Conservation (phyloP, 2,797 vertebrate species). For the Caiman crocodilus region DNA sequence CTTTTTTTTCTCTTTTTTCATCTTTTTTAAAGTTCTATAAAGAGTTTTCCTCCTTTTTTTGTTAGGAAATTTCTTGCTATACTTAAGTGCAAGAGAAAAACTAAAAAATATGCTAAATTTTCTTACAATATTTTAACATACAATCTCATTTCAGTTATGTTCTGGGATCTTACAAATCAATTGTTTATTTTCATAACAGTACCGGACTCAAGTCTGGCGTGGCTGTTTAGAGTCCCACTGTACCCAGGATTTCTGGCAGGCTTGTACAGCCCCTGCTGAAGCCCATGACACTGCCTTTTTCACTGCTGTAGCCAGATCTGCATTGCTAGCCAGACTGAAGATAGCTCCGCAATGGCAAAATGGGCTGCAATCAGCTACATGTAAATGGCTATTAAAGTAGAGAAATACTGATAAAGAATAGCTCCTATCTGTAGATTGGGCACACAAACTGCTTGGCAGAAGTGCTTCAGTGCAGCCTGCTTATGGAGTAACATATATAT, state of each 20-base stretch:
- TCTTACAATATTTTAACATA: too few relatives aligned
- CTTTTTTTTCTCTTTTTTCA: too few relatives aligned
- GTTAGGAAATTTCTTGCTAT: too few relatives aligned
- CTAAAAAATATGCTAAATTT: too few relatives aligned
- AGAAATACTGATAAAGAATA: not conserved
- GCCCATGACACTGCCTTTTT: not conserved
- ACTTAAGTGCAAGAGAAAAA: too few relatives aligned
- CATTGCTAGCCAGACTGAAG: not conserved
- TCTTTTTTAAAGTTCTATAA: too few relatives aligned
- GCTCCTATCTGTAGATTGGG: not conserved
- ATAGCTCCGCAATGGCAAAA: not conserved
- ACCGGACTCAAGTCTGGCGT: not conserved
- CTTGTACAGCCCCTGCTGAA: not conserved
- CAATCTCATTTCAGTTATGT: too few relatives aligned
- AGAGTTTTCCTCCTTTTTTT: too few relatives aligned
- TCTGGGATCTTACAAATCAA: too few relatives aligned
- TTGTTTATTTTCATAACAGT: too few relatives aligned
- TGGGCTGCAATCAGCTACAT: not conserved
- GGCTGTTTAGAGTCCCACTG: not conserved
- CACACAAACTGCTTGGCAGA: slow-evolving; percentile 5
- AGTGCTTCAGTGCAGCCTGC: not conserved
- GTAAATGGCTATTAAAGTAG: too few relatives aligned
- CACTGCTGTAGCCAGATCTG: not conserved
- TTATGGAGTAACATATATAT: not conserved
- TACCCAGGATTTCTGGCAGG: too few relatives aligned